Conservation (phyloP, 53 echinoderm and acorn worm genomes). For the Echinarachnius parma region DNA sequence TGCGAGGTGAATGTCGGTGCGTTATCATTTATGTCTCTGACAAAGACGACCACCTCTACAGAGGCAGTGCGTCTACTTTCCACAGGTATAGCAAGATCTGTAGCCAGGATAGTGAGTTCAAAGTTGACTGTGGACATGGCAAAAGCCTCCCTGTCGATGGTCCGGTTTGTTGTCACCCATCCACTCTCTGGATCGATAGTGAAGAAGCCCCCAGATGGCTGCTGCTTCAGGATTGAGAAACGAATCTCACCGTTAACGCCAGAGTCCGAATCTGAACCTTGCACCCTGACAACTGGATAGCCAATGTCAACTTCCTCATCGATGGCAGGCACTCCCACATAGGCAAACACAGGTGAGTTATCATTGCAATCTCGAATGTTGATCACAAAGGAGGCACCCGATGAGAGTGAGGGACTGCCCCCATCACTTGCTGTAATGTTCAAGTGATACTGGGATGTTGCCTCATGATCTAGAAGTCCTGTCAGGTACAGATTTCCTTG, state of each 20-base stretch:
- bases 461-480: slow-evolving; percentile 86
- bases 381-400: slow-evolving; percentile 53
- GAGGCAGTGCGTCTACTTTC: slow-evolving; percentile 72
- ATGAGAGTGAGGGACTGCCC: slow-evolving; percentile 58
- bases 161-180: slow-evolving; percentile 51
- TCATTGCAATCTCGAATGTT: slow-evolving; percentile 85
- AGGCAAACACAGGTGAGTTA: slow-evolving; percentile 78
- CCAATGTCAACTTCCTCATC: slow-evolving; percentile 64
- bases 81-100: slow-evolving; percentile 77
- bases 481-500: slow-evolving; percentile 69
- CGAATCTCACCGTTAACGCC: slow-evolving; percentile 78
- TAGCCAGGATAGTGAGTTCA: slow-evolving; percentile 64
- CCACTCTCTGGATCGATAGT: slow-evolving; percentile 63
- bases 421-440: slow-evolving; percentile 86
- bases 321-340: slow-evolving; percentile 65
- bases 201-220: slow-evolving; percentile 72
- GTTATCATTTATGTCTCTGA: slow-evolving; percentile 87
- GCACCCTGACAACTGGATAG: slow-evolving; percentile 56
- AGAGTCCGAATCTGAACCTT: slow-evolving; percentile 87
- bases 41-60: slow-evolving; percentile 71
- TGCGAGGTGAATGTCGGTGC: slow-evolving; percentile 76
- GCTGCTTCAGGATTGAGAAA: slow-evolving; percentile 71
- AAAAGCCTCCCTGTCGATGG: slow-evolving; percentile 72
- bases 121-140: slow-evolving; percentile 59
- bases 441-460: slow-evolving; percentile 63